These are phyloP conservation scores for Trachythela sp. DNA, from an alignment of 64 coral and sea anemone species.

Conservation along the genomic window DNA sequence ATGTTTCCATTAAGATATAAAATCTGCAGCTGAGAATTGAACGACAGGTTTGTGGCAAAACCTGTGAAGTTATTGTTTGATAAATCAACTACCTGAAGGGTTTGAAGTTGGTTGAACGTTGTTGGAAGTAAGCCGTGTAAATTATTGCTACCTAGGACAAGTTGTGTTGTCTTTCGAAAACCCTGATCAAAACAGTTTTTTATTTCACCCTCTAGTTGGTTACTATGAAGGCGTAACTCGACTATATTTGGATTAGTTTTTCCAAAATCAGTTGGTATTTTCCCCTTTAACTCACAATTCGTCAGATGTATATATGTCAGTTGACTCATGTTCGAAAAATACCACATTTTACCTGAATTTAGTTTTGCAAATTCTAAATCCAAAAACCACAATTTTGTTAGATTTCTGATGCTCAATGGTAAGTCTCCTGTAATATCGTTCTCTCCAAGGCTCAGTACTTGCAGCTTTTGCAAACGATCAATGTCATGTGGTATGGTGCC, in stretches of 20 bases:
- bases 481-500: not conserved
- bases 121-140: not conserved
- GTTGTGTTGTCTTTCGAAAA: not conserved
- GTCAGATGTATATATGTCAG: not conserved
- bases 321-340: not conserved
- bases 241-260: not conserved
- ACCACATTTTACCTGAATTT: not conserved
- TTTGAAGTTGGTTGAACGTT: not conserved
- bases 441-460: not conserved
- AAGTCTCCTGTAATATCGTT: not conserved
- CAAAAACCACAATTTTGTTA: not conserved
- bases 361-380: not conserved
- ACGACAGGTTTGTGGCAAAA: not conserved
- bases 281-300: not conserved
- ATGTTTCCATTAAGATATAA: not conserved
- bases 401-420: not conserved
- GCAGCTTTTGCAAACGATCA: not conserved
- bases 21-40: not conserved
- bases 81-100: not conserved
- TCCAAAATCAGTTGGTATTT: not conserved
- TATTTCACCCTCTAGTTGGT: not conserved
- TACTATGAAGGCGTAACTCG: not conserved
- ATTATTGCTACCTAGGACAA: not conserved
- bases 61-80: not conserved
- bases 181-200: not conserved